phyloP scores from a whole-genome alignment of 2,888 invertebrate species.

The Oegoconia quadripuncta region DNA sequence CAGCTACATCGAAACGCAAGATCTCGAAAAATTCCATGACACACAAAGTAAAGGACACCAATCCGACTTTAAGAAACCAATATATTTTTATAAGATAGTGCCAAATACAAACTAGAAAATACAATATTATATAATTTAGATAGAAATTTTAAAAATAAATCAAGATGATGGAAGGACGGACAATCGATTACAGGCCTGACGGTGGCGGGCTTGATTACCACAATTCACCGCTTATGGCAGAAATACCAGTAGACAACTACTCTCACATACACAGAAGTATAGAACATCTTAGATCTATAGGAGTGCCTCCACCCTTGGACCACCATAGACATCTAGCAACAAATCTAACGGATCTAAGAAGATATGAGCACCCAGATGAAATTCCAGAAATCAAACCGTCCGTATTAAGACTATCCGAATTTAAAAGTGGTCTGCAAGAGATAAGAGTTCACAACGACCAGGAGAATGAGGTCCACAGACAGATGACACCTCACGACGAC shows the following conservation, averaged over 20 bases:
- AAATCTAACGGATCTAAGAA: constrained; percentile 68
- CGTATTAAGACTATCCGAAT: constrained; percentile 71
- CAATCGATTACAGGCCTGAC: constrained; percentile 75
- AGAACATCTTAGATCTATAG: constrained; percentile 81
- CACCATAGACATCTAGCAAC: constrained; percentile 69
- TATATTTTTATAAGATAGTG: constrained; percentile 74
- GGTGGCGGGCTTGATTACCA: constrained; percentile 83
- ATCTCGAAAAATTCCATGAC: constrained; percentile 76
- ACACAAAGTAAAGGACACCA: constrained; percentile 42
- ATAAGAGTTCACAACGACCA: constrained; percentile 63
- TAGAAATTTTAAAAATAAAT: constrained; percentile 48
- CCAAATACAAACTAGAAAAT: constrained; percentile 59
- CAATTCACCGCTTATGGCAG: constrained; percentile 83
- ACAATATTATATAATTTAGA: constrained; percentile 69
- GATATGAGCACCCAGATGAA: constrained; percentile 73
- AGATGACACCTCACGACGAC: constrained; percentile 70
- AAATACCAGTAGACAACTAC: constrained; percentile 83
- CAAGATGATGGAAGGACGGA: constrained; percentile 78
- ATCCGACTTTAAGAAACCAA: constrained; percentile 43
- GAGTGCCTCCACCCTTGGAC: constrained; percentile 72
- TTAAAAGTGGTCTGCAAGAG: constrained; percentile 69
- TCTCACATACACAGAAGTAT: constrained; percentile 83
- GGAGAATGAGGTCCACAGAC: constrained; percentile 67
- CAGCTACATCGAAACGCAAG: constrained; percentile 67
- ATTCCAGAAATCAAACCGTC: constrained; percentile 74